Evolutionary conservation across 2,888 invertebrate species (phyloP).

Genomic region (Megaustenia siamemsis): DNA sequence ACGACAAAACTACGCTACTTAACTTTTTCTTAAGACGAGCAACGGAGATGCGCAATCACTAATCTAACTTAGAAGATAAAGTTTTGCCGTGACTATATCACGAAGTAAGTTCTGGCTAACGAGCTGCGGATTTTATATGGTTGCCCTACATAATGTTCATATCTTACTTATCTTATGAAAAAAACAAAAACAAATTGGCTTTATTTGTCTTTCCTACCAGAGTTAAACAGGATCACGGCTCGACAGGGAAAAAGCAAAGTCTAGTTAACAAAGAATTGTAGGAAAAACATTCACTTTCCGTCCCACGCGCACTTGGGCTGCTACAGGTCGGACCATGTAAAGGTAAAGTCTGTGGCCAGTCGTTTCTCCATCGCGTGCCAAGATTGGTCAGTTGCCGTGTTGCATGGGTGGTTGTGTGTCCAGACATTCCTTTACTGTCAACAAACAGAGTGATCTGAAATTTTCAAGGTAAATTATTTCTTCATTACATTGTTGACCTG

Average conservation of each 20-base stretch:
- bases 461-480: slow-evolving; percentile 29
- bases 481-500: background rate
- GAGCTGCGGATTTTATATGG: no score
- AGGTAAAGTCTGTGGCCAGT: background rate
- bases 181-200: background rate
- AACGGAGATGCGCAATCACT: no score
- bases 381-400: background rate
- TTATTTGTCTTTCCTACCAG: background rate
- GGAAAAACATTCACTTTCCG: background rate
- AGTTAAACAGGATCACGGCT: background rate
- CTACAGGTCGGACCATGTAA: background rate
- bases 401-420: slow-evolving; percentile 56
- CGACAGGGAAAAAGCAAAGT: background rate
- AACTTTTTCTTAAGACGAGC: no score
- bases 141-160: no score
- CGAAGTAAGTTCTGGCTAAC: no score
- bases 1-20: no score
- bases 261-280: background rate
- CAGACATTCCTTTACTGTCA: slow-evolving; percentile 53
- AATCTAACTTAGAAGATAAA: no score
- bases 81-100: no score
- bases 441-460: slow-evolving; percentile 41
- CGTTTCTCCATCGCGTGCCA: background rate
- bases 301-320: background rate
- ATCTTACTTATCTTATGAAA: no score